Evolutionary conservation across 2,888 invertebrate genomes (phyloP), one percentile per base, ranked within the genome.

Genomic region (Aphidoletes aphidimyza): DNA sequence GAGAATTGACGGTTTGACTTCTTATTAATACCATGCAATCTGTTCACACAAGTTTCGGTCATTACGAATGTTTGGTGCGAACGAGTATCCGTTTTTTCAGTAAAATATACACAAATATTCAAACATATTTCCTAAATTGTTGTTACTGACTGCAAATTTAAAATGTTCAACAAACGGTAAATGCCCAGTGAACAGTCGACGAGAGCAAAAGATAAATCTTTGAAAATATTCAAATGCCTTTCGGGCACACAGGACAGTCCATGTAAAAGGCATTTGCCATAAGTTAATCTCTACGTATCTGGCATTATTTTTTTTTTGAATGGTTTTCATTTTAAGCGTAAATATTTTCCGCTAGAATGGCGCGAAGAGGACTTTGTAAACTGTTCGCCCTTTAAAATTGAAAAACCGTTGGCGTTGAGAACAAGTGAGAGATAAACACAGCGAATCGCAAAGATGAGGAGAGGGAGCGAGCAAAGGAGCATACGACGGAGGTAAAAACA

Each of bases 11-110:
- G 54, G 30, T 30, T 34, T 69, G 34, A 14, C 26, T n/a, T n/a
- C n/a, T 69, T 69, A 69, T 69, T 69, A 69, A 69, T 69, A 69
- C 30, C 69, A 69, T 69, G 14, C 69, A 69, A 69, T 30, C 69
- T 69, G 69, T 69, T 69, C 69, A 69, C 69, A 69, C n/a, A n/a
- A n/a, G 30, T 1, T 69, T 69, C 0, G 69, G 34, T 69, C 69
- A 69, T 69, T 69, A 69, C 30, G n/a, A 69, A 69, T 69, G 2
- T 69, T 0, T 69, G 47, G 2, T 54, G 26, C 54, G 54, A 69
- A 26, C 14, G 11, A 69, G 30, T 30, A 69, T 69, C 69, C 69
- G 69, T 14, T 34, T 69, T 8, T 69, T 30, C 3, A 34, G n/a
- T n/a, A n/a, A n/a, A n/a, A n/a, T n/a, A n/a, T n/a, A n/a, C n/a